Evolutionary conservation across 1,140 invertebrate genomes (phyloP).

Genomic region (Cecropterus lyciades): DNA sequence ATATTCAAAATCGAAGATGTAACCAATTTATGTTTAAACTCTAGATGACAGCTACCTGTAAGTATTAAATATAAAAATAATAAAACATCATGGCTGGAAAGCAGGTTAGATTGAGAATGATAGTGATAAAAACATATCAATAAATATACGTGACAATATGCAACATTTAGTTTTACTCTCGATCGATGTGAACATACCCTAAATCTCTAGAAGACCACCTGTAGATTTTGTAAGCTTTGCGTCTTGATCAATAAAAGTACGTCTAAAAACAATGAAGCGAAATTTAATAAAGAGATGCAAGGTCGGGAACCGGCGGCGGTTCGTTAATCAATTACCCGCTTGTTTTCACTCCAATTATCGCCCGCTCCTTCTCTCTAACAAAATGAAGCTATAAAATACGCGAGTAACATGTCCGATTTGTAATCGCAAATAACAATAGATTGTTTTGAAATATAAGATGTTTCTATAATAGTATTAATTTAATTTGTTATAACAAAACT

Average conservation of each 20-base stretch:
- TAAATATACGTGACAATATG: no score
- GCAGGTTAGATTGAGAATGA: no score
- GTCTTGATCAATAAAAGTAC: neutral
- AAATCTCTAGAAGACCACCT: conserved; percentile 7
- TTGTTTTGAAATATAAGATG: no score
- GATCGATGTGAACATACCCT: neutral
- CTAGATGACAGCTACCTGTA: no score
- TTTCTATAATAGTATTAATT: no score
- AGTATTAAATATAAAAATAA: no score
- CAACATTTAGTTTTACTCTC: no score
- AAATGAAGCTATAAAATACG: conserved; percentile 30
- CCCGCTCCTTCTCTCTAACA: conserved; percentile 39
- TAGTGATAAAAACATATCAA: no score
- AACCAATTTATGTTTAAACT: no score
- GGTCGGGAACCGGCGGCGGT: conserved; percentile 42
- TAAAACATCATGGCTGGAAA: no score
- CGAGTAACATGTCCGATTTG: neutral
- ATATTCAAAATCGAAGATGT: no score
- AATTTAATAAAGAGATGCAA: conserved; percentile 47
- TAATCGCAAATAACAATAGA: neutral
- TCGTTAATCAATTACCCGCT: conserved; percentile 60
- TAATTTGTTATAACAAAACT: no score
- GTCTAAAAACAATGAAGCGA: conserved; percentile 37
- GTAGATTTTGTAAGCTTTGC: conserved; percentile 8
- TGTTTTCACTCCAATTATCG: conserved; percentile 63